Percentiles rank a stretch among this genome's conserved stretches.
phyloP scores from a whole-genome alignment of 2,888 invertebrate genomes.

The Drymonia ruficornis region DNA sequence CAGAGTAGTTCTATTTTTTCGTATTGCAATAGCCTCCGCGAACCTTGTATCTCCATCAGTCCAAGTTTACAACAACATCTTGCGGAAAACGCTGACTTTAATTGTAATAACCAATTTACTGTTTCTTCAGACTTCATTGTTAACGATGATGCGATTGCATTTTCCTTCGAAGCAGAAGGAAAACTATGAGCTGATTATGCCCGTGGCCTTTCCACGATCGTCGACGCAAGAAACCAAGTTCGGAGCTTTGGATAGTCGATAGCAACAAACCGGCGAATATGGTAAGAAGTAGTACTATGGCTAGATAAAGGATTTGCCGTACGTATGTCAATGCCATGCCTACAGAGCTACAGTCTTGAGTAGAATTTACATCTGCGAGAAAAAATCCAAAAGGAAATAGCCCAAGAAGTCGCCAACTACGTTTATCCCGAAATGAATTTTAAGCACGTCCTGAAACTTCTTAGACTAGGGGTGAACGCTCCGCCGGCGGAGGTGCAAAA shows the following conservation, averaged over 20 bases:
- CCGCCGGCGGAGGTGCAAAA: constrained; percentile 52
- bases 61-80: no score
- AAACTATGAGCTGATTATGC: constrained; percentile 8
- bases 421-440: background rate
- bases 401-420: no score
- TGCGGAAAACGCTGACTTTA: constrained; percentile 2
- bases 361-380: constrained; percentile 13
- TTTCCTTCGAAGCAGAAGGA: no score
- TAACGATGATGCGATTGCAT: no score
- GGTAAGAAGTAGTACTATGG: constrained; percentile 34
- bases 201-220: constrained; percentile 14
- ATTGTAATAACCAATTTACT: no score
- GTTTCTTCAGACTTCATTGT: no score
- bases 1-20: no score
- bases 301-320: constrained; percentile 19
- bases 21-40: no score
- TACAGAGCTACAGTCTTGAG: constrained; percentile 3
- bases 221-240: constrained; percentile 22
- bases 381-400: no score
- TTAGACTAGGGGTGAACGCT: constrained; percentile 40
- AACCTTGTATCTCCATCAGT: no score
- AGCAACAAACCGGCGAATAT: constrained; percentile 30
- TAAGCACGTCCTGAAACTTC: background rate
- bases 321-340: constrained; percentile 19
- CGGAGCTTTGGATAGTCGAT: constrained; percentile 19